Percentiles rank a stretch among this genome's conserved stretches.
Evolutionary conservation across 92 coral and sea anemone species (phyloP).

Genomic region (Pocillopora meandrina): DNA sequence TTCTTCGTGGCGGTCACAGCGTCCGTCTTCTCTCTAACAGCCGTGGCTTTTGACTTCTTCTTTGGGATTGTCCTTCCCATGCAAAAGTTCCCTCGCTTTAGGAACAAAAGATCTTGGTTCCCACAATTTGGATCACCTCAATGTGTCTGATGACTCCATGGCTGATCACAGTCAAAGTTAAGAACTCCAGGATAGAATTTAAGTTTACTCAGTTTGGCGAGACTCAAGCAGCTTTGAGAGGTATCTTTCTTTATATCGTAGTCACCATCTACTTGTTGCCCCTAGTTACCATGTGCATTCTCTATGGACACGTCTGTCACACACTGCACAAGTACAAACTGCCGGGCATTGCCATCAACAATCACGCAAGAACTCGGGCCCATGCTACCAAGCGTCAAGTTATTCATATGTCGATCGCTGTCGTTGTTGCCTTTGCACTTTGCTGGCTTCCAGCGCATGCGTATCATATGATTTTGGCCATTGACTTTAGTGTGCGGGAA

Average conservation of each 20-base stretch:
- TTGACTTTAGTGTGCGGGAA: not conserved
- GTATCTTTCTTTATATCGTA: slow-evolving; percentile 8
- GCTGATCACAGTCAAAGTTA: not conserved
- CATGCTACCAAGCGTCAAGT: slow-evolving; percentile 17
- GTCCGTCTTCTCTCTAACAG: slow-evolving; percentile 19
- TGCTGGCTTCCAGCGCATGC: slow-evolving; percentile 45
- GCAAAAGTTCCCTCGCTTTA: slow-evolving; percentile 8
- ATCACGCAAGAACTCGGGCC: not conserved
- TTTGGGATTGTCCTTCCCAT: slow-evolving; percentile 5
- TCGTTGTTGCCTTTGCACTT: slow-evolving; percentile 24
- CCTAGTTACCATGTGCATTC: slow-evolving; percentile 5
- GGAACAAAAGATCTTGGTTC: slow-evolving; percentile 10
- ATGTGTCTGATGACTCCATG: slow-evolving; percentile 31
- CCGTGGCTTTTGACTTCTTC: slow-evolving; percentile 22
- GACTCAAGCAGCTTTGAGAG: not conserved
- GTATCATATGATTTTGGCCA: slow-evolving; percentile 19
- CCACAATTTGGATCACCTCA: slow-evolving; percentile 17
- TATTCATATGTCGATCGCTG: slow-evolving; percentile 3
- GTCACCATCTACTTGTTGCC: slow-evolving; percentile 8
- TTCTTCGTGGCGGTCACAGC: slow-evolving; percentile 14
- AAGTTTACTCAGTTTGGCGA: slow-evolving; percentile 24
- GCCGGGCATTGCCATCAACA: slow-evolving; percentile 7
- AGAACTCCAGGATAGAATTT: not conserved
- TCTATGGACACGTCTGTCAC: slow-evolving; percentile 23
- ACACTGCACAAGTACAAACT: not conserved